Base-by-base conservation (phyloP, 2,797 vertebrate species). In the Phylloscopus collybita region DNA sequence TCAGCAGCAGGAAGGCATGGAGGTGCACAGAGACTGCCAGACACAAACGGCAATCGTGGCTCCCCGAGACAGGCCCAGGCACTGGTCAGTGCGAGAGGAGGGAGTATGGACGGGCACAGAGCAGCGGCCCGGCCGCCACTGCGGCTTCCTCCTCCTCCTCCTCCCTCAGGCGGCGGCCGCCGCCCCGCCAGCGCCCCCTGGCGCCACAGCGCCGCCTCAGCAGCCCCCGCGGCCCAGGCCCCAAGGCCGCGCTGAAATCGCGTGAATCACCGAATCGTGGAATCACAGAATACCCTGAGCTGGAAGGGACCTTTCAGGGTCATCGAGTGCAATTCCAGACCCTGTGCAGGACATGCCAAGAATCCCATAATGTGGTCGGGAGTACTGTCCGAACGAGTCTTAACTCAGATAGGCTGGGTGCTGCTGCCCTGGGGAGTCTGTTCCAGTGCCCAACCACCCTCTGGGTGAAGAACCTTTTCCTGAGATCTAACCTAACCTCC, bases 221-320 rank as follows among this genome's bases (percentile, higher is more conserved):
- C 76, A 10, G 45, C 66, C 10, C 8, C 18, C 27, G 59, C n/a
- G 19, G 51, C 59, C 66, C 5, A 1, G 65, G 23, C 38, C 38
- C 3, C 16, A 0, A 1, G n/a, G 21, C 9, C 29, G 0, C 25
- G 0, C 17, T 1, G 30, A 1, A 7, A 4, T 17, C 9, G 3
- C 34, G 4, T 11, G 3, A 23, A 10, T 10, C 40, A 1, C 12
- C 9, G 19, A 30, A 26, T 7, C 2, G 7, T 1, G 9, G 11
- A 51, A 18, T 9, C n/a, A 10, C 4, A 7, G 13, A 45, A 45
- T 20, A 45, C 9, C 44, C 44, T 20, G 44, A 20, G 44, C 42
- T 44, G 42, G 42, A 44, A 44, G 42, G 42, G 17, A 44, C 40
- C 19, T 62, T 27, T 21, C 50, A n/a, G 36, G 27, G 44, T 38